Evolutionary conservation across 92 coral and sea anemone genomes (phyloP), one percentile per base, ranked within the genome.

Genomic region (Montipora capitata): DNA sequence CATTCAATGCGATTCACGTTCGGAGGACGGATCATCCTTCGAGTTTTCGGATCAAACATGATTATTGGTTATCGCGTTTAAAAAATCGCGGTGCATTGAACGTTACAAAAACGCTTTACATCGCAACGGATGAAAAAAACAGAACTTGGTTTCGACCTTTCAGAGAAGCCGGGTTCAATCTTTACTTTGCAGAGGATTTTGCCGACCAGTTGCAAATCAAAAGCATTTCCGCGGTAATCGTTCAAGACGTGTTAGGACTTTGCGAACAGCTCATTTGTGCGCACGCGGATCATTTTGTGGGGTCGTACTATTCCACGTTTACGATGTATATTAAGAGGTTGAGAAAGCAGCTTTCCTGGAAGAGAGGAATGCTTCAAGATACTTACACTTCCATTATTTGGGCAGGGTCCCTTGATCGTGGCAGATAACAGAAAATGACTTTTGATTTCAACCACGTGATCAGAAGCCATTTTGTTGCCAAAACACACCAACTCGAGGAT

Each of bases 291-390:
- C 49, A 83, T 20, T 98, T 98, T 51, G 94, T 98, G 1, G 96
- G 96, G 15, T 98, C 99, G 1, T 94, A 94, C 79, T 98, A 96
- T 72, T 98, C 99, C 12, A 96, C 99, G 0, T 96, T 98, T 88
- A 90, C 98, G 39, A 67, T 86, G 94, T 86, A 76, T 66, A 96
- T 98, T 17, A 90, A 89, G 74, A 87, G 99, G 59, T 83, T 94
- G 3, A 85, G 99, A 17, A 84, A 87, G 65, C 93, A 96, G 74
- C 72, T 76, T 45, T 73, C 82, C 48, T 89, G 98, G 98, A 93
- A 86, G 20, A 91, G 91, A 14, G 88, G 85, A 48, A 85, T 96
- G 78, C 59, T 92, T 51, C 76, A 41, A 12, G 61, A 88, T 13
- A 90, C 93, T n/a, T 81, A 76, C 51, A 63, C 82, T 2, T 61